These are phyloP conservation scores for Danio choprae DNA, from an alignment of 2,797 vertebrate species.

Conservation along the genomic window DNA sequence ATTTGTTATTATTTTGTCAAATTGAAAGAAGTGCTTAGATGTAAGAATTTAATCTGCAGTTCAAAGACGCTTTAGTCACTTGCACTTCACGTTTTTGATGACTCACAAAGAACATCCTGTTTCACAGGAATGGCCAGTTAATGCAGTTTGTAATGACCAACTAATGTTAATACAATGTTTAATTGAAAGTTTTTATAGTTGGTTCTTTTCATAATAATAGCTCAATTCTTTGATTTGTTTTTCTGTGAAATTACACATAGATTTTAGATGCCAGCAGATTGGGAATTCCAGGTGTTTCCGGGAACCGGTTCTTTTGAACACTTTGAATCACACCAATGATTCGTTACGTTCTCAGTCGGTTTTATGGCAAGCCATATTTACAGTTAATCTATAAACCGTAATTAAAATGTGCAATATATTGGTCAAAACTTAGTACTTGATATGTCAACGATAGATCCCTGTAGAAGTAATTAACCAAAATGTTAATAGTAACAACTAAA, in stretches of 20 bases:
- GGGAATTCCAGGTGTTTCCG: not conserved
- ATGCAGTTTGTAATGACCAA: not conserved
- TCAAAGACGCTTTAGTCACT: not conserved
- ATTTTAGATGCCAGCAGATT: not conserved
- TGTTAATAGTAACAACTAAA: too few species aligned
- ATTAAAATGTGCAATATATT: too few species aligned
- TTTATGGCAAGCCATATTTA: too few species aligned
- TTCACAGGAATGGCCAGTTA: not conserved
- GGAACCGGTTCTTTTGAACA: slow-evolving; percentile 1
- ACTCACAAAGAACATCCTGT: slow-evolving; percentile 19
- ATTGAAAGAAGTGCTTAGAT: not conserved
- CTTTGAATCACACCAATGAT: not conserved
- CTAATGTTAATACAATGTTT: not conserved
- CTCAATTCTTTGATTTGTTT: too few species aligned
- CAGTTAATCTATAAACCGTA: too few species aligned
- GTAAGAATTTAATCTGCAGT: not conserved
- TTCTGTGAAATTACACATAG: not conserved
- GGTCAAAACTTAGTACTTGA: too few species aligned
- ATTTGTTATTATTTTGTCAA: too few species aligned
- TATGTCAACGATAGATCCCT: too few species aligned
- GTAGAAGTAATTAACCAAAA: too few species aligned
- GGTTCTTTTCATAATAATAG: too few species aligned
- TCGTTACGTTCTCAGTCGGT: not conserved
- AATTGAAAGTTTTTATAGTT: not conserved
- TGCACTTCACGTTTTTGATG: slow-evolving; percentile 8